phyloP scores from a whole-genome alignment of 2,888 invertebrate genomes.

The Epirrita christyi region DNA sequence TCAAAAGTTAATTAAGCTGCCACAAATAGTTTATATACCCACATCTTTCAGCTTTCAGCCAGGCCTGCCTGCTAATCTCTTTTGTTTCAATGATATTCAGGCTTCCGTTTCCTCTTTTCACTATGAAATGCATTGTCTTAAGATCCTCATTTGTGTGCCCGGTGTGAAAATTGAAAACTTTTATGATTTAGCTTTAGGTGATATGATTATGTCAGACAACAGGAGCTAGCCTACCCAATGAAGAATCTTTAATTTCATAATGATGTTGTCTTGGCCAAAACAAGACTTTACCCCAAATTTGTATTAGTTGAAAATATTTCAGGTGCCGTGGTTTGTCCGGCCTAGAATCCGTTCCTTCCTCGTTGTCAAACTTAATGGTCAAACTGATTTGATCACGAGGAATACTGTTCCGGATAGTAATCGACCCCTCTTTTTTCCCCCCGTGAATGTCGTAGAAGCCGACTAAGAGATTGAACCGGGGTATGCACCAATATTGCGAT shows the following conservation, averaged over 20 bases:
- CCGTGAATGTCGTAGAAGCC: too few species aligned
- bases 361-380: too few species aligned
- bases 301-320: too few species aligned
- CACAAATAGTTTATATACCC: constrained; percentile 29
- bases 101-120: constrained; percentile 27
- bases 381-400: too few species aligned
- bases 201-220: background rate
- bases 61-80: constrained; percentile 29
- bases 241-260: background rate
- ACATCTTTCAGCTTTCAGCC: constrained; percentile 29
- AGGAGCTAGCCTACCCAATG: background rate
- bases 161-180: constrained; percentile 19
- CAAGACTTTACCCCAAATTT: too few species aligned
- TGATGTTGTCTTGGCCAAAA: too few species aligned
- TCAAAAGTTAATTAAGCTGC: constrained; percentile 34
- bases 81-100: constrained; percentile 34
- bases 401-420: too few species aligned
- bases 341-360: too few species aligned
- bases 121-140: constrained; percentile 29
- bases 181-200: constrained; percentile 1
- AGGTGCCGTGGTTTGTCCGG: too few species aligned
- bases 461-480: too few species aligned
- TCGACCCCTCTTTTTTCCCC: too few species aligned
- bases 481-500: too few species aligned
- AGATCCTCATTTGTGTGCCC: constrained; percentile 19